These are phyloP conservation scores for Archips xylosteana DNA, from an alignment of 2,888 invertebrate species.

Conservation along the genomic window DNA sequence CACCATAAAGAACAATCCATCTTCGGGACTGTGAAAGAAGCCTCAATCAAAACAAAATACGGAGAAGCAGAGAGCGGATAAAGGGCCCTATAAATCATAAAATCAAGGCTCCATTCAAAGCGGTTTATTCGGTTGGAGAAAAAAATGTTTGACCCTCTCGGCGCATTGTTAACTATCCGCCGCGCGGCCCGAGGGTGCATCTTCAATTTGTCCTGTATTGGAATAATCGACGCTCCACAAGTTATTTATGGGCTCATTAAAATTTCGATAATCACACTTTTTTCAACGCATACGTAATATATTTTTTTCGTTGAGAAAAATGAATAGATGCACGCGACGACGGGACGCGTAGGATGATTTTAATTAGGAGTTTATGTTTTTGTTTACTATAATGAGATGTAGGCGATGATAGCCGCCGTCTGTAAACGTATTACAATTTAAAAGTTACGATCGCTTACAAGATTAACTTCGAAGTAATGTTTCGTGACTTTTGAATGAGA, in stretches of 20 bases:
- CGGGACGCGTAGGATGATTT: constrained; percentile 65
- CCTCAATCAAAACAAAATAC: constrained; percentile 84
- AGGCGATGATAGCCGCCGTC: constrained; percentile 31
- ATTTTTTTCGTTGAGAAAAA: constrained; percentile 44
- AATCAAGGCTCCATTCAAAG: constrained; percentile 81
- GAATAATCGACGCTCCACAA: constrained; percentile 70
- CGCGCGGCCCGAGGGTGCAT: constrained; percentile 68
- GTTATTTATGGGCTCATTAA: constrained; percentile 82
- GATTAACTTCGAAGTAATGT: constrained; percentile 9
- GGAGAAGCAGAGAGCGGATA: constrained; percentile 77
- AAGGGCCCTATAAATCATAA: constrained; percentile 84
- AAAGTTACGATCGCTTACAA: constrained; percentile 11
- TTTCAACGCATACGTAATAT: constrained; percentile 47
- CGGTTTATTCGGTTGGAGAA: constrained; percentile 75
- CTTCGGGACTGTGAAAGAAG: constrained; percentile 78
- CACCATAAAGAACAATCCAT: constrained; percentile 82
- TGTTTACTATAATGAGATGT: constrained; percentile 40
- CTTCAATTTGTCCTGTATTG: constrained; percentile 80
- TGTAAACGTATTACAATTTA: constrained; percentile 28
- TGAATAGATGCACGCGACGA: constrained; percentile 44
- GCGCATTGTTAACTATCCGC: constrained; percentile 65
- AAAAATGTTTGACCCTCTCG: constrained; percentile 73
- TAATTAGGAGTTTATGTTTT: constrained; percentile 59
- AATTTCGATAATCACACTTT: constrained; percentile 75
- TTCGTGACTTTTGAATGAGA: constrained; percentile 11